Evolutionary conservation across 2,797 vertebrate species (phyloP).

Genomic region (Coregonus suidteri): DNA sequence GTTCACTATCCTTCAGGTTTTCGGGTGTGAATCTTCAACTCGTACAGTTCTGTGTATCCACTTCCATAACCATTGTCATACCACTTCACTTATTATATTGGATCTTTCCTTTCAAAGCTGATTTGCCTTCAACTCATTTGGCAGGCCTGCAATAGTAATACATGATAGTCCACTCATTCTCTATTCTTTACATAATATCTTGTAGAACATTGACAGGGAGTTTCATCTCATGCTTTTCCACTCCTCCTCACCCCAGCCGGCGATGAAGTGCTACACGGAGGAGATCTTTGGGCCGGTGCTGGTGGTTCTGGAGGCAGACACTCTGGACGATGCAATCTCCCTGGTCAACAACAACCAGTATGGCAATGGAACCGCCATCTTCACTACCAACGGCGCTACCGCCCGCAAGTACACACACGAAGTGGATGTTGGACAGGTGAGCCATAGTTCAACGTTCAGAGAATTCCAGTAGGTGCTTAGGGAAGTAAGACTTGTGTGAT

Average conservation of each 20-base stretch:
- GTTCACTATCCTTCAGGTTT: background rate
- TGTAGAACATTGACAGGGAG: background rate
- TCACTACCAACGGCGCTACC: slow-evolving; percentile 94
- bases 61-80: background rate
- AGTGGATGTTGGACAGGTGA: slow-evolving; percentile 97
- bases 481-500: background rate
- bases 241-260: slow-evolving; percentile 69
- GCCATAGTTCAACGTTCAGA: slow-evolving; percentile 30
- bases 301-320: slow-evolving; percentile 87
- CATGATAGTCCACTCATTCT: background rate
- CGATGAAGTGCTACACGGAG: slow-evolving; percentile 94
- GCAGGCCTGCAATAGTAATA: background rate
- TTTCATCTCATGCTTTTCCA: background rate
- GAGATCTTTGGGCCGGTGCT: slow-evolving; percentile 98
- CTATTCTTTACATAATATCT: background rate
- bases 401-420: slow-evolving; percentile 94
- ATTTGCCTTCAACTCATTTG: background rate
- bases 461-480: too few species aligned
- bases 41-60: background rate
- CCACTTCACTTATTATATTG: background rate
- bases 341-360: slow-evolving; percentile 92
- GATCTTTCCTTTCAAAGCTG: background rate
- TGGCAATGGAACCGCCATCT: slow-evolving; percentile 97
- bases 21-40: background rate
- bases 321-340: slow-evolving; percentile 89